Evolutionary conservation across 2,113 vertebrate genomes (phyloP), one percentile per base, ranked within the genome.

Genomic region (Syngnathus floridae): DNA sequence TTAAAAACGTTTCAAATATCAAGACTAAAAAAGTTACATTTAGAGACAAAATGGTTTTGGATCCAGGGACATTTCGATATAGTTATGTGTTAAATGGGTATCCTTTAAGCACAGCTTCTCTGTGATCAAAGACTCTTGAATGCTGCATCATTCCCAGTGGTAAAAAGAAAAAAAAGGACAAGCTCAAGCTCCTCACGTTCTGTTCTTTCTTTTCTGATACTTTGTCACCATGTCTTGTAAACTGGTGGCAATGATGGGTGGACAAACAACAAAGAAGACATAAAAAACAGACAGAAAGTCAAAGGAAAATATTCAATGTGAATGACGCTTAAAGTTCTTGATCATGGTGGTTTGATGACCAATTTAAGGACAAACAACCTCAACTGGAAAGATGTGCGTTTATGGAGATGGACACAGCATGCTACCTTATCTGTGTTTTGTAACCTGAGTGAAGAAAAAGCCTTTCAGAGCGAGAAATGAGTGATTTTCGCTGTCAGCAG

Each of bases 181-280:
- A 54, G n/a, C 55, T 55, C 12, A 52, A 51, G 70, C 62, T 92
- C 85, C 96, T 99, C 94, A 99, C 96, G 87, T 93, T 94, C 92
- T 93, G 92, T 91, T 98, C 91, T 94, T 96, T 92, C 93, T 92
- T 93, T 94, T 98, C 91, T 99, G 94, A 93, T 96, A 98, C 86
- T 98, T 99, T 92, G 93, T 92, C 93, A 98, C 96, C 94, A 97
- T 95, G 87, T 98, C 95, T 92, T 99, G 96, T 83, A 98, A 92
- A 94, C 96, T 98, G 90, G 85, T 89, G 76, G 73, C 84, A 87
- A 81, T 77, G 77, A 71, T 69, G 80, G 60, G 73, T 73, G 69
- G 67, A 31, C 35, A 74, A 64, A 71, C 2, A 64, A 55, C 45
- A 63, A 13, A 55, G 5, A 67, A 55, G 7, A 67, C 71, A 56